These are phyloP conservation scores for Whitmania pigra DNA, from an alignment of 1,140 invertebrate species.

Conservation along the genomic window DNA sequence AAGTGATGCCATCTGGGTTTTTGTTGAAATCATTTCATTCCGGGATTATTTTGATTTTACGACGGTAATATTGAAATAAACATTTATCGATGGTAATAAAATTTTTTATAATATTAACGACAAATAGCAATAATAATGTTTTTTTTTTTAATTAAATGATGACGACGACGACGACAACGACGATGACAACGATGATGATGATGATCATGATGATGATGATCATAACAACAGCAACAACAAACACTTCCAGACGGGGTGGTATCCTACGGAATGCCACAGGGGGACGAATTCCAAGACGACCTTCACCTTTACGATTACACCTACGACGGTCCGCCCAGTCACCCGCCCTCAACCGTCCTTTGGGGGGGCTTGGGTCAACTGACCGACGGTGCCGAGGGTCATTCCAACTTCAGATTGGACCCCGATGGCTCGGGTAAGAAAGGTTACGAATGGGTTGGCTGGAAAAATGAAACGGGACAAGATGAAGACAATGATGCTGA, in stretches of 20 bases:
- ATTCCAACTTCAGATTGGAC: constrained; percentile 61
- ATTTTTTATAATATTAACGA: too few relatives aligned
- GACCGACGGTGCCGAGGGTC: constrained; percentile 56
- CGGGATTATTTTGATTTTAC: too few relatives aligned
- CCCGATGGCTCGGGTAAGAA: constrained; percentile 52
- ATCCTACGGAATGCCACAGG: constrained; percentile 70
- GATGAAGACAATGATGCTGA: neutral
- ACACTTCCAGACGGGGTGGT: constrained; percentile 58
- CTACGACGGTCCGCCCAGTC: constrained; percentile 60
- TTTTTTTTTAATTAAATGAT: too few relatives aligned
- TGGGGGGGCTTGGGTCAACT: constrained; percentile 71
- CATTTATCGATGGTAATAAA: too few relatives aligned
- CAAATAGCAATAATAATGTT: too few relatives aligned
- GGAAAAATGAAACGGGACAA: constrained; percentile 50
- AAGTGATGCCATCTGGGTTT: too few relatives aligned
- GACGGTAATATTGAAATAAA: too few relatives aligned
- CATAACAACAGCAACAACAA: neutral
- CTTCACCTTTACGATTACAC: constrained; percentile 76
- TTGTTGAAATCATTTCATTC: too few relatives aligned
- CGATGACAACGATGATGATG: too few relatives aligned
- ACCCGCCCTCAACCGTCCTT: constrained; percentile 36
- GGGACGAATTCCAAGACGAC: constrained; percentile 56
- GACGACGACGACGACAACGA: too few relatives aligned
- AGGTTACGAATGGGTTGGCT: constrained; percentile 63
- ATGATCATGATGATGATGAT: too few relatives aligned